Evolutionary conservation across 2,888 invertebrate genomes (phyloP), one percentile per base, ranked within the genome.

Genomic region (Morpho deidamia): DNA sequence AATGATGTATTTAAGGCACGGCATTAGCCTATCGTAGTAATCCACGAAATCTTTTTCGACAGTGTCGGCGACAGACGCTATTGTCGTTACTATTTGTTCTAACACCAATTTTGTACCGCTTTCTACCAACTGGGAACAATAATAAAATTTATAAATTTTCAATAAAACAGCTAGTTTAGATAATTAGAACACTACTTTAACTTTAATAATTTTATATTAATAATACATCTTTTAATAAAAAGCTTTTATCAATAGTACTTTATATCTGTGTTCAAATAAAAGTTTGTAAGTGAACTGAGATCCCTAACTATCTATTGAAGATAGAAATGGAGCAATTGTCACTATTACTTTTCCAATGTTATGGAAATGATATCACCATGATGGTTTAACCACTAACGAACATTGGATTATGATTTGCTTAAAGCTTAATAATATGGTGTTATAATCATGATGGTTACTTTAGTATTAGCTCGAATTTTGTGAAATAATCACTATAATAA

Each of bases 51-150:
- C 97, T 71, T 97, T 97, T 81, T 99, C 98, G 9, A 98, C 96
- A 0, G 99, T 98, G 81, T 99, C 99, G 1, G 99, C 99, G 0
- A 99, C 97, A 0, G 99, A 98, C 8, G 99, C 99, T 62, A 99
- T 96, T 5, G 99, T 99, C 0, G 99, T 99, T n/a, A 99, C 98
- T 49, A 97, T 95, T 88, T 99, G 99, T 85, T 99, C 99, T 60
- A 99, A 87, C 8, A 99, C 99, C 60, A 99, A 91, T 81, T 99
- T 99, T 10, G 96, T 98, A 46, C 98, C 99, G 66, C 95, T 95
- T 77, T 97, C 96, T 48, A 50, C 50, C 44, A 50, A 38, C 50
- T 50, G 23, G 11, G 32, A 38, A 12, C 39, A 39, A 23, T 23
- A 23, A 23, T 23, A 23, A 23, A 23, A 23, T 23, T 2, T 23